Conservation (phyloP, 2,888 invertebrate species). For the Beris morrisii region DNA sequence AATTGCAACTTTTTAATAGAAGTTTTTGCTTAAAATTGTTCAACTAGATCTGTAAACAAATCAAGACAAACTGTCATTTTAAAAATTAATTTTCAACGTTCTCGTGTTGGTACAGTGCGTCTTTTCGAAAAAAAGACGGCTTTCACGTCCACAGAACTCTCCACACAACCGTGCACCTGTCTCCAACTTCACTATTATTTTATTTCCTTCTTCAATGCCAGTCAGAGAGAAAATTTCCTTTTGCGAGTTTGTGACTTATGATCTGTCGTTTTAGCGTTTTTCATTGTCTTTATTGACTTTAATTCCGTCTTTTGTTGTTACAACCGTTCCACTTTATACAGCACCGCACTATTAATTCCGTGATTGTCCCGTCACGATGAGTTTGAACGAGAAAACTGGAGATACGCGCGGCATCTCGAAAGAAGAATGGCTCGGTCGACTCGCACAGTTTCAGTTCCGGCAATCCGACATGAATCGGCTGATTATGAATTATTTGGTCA, state of each 20-base stretch:
- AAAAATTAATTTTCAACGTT: background rate
- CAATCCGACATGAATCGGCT: constrained; percentile 93
- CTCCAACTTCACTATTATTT: constrained; percentile 16
- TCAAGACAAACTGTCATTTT: constrained; percentile 19
- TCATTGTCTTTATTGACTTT: constrained; percentile 20
- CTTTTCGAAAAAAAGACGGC: background rate
- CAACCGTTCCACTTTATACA: background rate
- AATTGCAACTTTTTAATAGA: background rate
- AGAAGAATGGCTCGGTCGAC: constrained; percentile 54
- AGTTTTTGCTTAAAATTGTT: background rate
- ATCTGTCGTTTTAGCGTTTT: constrained; percentile 16
- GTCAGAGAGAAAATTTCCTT: constrained; percentile 11
- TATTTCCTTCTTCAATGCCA: background rate
- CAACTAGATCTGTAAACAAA: constrained; percentile 3
- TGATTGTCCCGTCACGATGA: constrained; percentile 44
- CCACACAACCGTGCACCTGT: background rate
- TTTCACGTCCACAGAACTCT: background rate
- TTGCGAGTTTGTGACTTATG: background rate
- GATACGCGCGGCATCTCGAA: constrained; percentile 46
- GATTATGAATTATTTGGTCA: constrained; percentile 98
- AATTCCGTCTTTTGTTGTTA: constrained; percentile 1
- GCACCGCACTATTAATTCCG: constrained; percentile 39
- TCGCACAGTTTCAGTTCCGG: constrained; percentile 70
- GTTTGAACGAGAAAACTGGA: constrained; percentile 53
- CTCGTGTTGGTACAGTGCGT: background rate